These are phyloP conservation scores for Oxyura jamaicensis DNA, from an alignment of 2,113 vertebrate species.

Conservation along the genomic window DNA sequence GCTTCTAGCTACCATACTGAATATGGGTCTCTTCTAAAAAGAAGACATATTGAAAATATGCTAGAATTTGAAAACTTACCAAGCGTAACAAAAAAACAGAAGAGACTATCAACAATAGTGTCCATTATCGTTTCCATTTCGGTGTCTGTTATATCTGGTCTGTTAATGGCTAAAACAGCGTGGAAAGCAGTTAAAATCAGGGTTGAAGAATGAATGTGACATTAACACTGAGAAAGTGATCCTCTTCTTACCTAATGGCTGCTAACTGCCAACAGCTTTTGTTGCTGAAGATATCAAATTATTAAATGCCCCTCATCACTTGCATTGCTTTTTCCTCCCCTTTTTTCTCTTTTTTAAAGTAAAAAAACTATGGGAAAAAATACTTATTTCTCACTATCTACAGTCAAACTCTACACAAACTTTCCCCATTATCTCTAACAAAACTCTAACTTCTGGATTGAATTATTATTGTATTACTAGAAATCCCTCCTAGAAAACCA, in stretches of 20 bases:
- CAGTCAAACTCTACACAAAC: background rate
- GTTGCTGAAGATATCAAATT: background rate
- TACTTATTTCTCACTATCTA: background rate
- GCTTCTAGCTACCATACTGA: background rate
- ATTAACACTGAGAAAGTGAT: background rate
- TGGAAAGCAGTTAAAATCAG: background rate
- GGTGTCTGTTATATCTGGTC: conserved; percentile 93
- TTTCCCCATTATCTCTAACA: background rate
- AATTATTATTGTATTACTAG: background rate
- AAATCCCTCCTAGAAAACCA: background rate
- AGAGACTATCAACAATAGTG: conserved; percentile 97
- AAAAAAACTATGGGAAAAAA: background rate
- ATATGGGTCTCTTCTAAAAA: background rate
- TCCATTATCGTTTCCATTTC: conserved; percentile 99
- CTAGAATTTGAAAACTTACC: conserved; percentile 80
- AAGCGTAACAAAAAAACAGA: conserved; percentile 98
- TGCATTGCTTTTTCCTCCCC: too few relatives aligned
- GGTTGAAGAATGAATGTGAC: background rate
- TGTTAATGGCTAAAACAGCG: conserved; percentile 87
- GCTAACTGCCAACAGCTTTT: background rate
- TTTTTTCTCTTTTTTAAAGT: background rate
- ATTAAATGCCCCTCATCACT: background rate
- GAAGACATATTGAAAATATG: background rate
- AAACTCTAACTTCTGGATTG: background rate
- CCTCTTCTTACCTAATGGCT: background rate